Evolutionary conservation across 1,140 invertebrate genomes (phyloP), one percentile per base, ranked within the genome.

Genomic region (Watersipora subatra): DNA sequence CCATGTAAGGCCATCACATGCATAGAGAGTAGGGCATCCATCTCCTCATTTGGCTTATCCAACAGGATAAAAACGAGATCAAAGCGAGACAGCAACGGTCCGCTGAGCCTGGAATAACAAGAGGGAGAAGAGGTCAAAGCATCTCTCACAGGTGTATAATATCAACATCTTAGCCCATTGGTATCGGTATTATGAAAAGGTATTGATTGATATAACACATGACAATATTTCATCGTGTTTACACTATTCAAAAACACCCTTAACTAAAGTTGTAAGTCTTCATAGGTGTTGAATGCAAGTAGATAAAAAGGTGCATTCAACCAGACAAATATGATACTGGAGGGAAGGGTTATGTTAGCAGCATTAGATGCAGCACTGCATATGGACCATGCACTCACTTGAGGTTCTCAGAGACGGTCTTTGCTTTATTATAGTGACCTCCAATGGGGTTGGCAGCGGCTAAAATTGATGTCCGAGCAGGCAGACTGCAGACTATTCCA

Each of bases 11-110:
- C 85, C 83, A 92, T 85, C 0, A 93, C 87, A 79, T 93, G 89
- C 71, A 88, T 86, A 2, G 89, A 90, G 59, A 93, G 75, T 74
- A 89, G 83, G 63, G 84, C 84, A 76, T 93, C 91, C 68, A 88
- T 82, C 69, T 86, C 81, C 84, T 84, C 85, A 82, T 92, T 85
- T 20, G 92, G 89, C 75, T 86, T 84, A 80, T 97, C 94, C 7
- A 95, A 73, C 12, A 97, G 81, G 63, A 97, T 88, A 76, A 95
- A 97, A 46, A 94, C 87, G 56, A 97, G 80, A 82, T 97, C 93
- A 81, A 97, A 97, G 80, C 93, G 83, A 2, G 91, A 94, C 1
- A 97, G 77, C 59, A 97, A 81, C 1, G 93, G 86, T 27, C 87
- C 85, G 67, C 86, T 87, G 68, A 97, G 86, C 67, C 78, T 80